Evolutionary conservation across 2,113 vertebrate genomes (phyloP).

Genomic region (Nothoprocta perdicaria): DNA sequence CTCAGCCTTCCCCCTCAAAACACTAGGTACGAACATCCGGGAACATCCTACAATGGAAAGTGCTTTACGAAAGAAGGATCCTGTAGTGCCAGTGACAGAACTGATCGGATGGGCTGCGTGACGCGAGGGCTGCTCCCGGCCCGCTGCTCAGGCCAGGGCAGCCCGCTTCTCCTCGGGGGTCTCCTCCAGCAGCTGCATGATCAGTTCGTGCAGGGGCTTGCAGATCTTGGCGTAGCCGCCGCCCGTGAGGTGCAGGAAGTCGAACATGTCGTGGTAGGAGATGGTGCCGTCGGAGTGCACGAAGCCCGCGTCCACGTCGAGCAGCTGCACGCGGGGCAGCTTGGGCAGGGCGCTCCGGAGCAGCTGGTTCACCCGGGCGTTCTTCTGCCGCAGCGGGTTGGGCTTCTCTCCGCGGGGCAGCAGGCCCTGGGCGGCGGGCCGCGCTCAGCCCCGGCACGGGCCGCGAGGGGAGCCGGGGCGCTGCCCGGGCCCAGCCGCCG

Average conservation of each 20-base stretch:
- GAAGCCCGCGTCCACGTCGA: slow-evolving; percentile 88
- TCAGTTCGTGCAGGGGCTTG: slow-evolving; percentile 94
- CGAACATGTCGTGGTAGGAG: slow-evolving; percentile 94
- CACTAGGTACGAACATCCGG: slow-evolving; percentile 76
- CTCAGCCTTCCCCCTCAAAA: slow-evolving; percentile 77
- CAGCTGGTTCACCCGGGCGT: slow-evolving; percentile 86
- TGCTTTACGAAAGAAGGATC: slow-evolving; percentile 82
- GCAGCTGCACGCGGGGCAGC: slow-evolving; percentile 86
- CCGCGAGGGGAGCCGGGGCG: too few relatives aligned
- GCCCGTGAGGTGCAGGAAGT: slow-evolving; percentile 96
- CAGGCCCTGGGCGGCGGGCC: slow-evolving; percentile 82
- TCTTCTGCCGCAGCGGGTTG: slow-evolving; percentile 95
- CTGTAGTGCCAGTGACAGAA: slow-evolving; percentile 81
- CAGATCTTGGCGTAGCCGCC: slow-evolving; percentile 88
- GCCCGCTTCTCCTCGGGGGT: slow-evolving; percentile 92
- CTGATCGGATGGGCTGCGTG: slow-evolving; percentile 77
- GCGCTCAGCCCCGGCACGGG: background rate
- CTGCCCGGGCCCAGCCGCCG: too few relatives aligned
- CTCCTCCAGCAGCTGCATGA: slow-evolving; percentile 96
- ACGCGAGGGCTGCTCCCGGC: background rate
- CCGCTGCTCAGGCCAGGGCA: slow-evolving; percentile 86
- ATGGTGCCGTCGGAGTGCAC: slow-evolving; percentile 95
- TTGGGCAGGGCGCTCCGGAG: slow-evolving; percentile 87
- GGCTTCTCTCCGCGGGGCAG: slow-evolving; percentile 94
- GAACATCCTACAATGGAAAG: slow-evolving; percentile 82